Base-by-base conservation (phyloP, 2,888 invertebrate genomes). In the Fragum whitleyi region DNA sequence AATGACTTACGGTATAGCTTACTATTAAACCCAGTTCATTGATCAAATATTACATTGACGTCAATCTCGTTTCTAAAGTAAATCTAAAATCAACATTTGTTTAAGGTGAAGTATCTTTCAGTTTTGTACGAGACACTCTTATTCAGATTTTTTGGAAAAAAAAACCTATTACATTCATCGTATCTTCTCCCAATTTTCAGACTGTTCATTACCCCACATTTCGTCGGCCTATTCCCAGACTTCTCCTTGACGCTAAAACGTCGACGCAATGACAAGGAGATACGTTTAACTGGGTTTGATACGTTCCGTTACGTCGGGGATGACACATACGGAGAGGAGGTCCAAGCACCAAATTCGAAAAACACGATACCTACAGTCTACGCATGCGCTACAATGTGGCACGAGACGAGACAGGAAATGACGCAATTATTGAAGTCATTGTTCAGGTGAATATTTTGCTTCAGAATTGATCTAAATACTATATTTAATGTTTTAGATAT, bases 311-410 rank as follows among this genome's bases (percentile, higher is more conserved):
- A 87, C 69, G 88, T 88, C 3, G 90, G 89, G 0, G 90, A 90
- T 9, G 89, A 90, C 11, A 78, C 76, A 2, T 86, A 83, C 51
- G 85, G 77, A 11, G 82, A 86, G 39, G 86, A 86, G 39, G 82
- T 82, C 1, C 82, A 81, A 74, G 75, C 73, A 19, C 73, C 78
- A 0, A 68, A 77, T 51, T 28, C 57, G 26, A 79, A 81, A 16
- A 85, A 86, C 67, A 82, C 87, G 7, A 86, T 87, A 32, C 91
- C 91, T 23, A 89, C 88, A 94, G 98, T 99, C 89, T 99, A 97
- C 93, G 97, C 98, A 55, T 99, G 99, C 94, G 97, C 97, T 68
- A 99, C 99, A 89, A 99, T 99, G 99, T 99, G 99, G 99, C 99
- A 99, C 95, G 99, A 99, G 95, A 99, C 98, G 28, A 96, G 96